Evolutionary conservation across 2,113 vertebrate species (phyloP), one percentile per base, ranked within the genome.

Genomic region (Cinclus mexicanus): DNA sequence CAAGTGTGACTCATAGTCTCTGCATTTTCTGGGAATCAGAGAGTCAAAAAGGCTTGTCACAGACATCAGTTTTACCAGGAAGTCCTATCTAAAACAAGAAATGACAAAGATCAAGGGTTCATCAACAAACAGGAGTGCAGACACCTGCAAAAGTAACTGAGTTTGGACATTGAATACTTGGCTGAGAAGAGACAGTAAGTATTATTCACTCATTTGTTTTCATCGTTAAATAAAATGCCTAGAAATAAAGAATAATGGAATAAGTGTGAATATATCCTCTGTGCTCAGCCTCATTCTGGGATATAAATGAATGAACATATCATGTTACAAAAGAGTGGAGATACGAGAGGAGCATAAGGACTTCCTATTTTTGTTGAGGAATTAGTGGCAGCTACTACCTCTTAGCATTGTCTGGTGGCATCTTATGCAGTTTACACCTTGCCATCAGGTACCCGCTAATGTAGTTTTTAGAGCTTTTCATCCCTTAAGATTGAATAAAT

Each of bases 21-120:
- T 3, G 2, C n/a, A 16, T 83, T 90, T 96, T 95, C 94, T 96
- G 91, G 87, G 87, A 96, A 95, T 76, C 29, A 75, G 5, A 60
- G 63, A 72, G 61, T 92, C 53, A 72, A 69, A 42, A 65, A 87
- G 20, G 8, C 37, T 90, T 80, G 85, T 85, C 57, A 85, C 17
- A 93, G n/a, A 55, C 75, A 91, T 29, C 75, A 90, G 59, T 19
- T 47, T 46, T 94, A 76, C 39, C 12, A 13, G 78, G 84, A 97
- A 93, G 46, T 25, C 41, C 49, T 82, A 59, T 68, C 60, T 89
- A 71, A 94, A 83, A 6, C 28, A 71, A 93, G 49, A 91, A 92
- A 82, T 79, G 8, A 72, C 56, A 91, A 69, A 72, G 17, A 65
- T 63, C 17, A 19, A 67, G 44, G 24, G 4, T n/a, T 67, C 49